Conservation (phyloP, 2,113 vertebrate genomes). For the Prionailurus bengalensis region DNA sequence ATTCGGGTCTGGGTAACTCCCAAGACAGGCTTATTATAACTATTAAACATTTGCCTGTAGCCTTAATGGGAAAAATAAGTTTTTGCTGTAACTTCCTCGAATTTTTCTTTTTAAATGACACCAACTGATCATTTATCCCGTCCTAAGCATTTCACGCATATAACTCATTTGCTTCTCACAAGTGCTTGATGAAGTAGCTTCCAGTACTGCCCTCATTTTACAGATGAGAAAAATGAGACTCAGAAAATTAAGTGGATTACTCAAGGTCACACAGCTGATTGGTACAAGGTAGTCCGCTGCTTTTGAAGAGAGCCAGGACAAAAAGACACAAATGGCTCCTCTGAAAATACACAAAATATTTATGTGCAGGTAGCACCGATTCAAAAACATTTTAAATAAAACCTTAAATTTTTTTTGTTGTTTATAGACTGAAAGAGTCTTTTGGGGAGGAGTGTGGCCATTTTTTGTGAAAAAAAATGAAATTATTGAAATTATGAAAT, state of each 20-base stretch:
- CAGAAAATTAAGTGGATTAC: neutral
- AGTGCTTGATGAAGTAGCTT: neutral
- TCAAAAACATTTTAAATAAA: conserved; percentile 35
- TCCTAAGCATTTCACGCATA: neutral
- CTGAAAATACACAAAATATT: neutral
- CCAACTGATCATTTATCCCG: neutral
- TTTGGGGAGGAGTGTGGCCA: neutral
- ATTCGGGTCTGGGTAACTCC: neutral
- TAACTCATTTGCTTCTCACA: neutral
- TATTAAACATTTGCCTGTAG: neutral
- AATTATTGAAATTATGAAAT: neutral
- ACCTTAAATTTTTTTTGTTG: neutral
- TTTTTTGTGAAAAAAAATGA: neutral
- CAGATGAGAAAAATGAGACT: neutral
- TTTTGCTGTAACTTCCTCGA: conserved; percentile 8
- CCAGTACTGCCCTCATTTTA: neutral
- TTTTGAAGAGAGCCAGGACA: neutral
- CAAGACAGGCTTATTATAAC: neutral
- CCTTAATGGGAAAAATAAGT: conserved; percentile 8
- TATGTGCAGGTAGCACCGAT: neutral
- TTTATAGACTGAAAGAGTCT: conserved; percentile 32
- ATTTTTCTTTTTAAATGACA: conserved; percentile 44
- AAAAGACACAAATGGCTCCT: neutral
- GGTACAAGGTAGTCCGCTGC: neutral
- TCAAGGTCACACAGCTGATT: neutral